phyloP scores from a whole-genome alignment of 1,140 invertebrate species.

The Papilio dardanus region DNA sequence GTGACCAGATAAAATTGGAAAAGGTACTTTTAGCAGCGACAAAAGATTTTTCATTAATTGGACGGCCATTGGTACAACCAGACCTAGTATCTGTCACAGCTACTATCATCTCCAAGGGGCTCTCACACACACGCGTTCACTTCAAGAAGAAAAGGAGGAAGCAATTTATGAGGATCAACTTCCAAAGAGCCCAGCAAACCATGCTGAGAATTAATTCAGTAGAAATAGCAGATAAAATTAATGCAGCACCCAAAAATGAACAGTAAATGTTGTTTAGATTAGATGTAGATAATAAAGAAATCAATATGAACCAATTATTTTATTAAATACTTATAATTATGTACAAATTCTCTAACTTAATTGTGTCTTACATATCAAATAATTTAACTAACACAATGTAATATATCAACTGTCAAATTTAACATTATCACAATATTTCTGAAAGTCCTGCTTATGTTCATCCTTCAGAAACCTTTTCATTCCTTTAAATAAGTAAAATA shows the following conservation, averaged over 20 bases:
- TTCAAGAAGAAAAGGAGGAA: constrained; percentile 90
- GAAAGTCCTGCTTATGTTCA: constrained; percentile 82
- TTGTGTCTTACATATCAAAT: background rate
- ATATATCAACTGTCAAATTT: constrained; percentile 51
- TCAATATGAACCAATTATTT: background rate
- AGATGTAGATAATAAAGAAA: constrained; percentile 25
- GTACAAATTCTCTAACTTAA: background rate
- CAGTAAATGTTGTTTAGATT: constrained; percentile 50
- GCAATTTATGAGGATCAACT: constrained; percentile 89
- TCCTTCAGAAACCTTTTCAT: constrained; percentile 84
- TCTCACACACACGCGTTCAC: constrained; percentile 91
- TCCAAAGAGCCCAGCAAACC: constrained; percentile 87
- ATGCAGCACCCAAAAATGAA: constrained; percentile 66
- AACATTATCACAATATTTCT: constrained; percentile 80
- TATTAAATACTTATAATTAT: background rate
- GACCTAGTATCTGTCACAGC: constrained; percentile 90
- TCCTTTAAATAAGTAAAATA: constrained; percentile 85
- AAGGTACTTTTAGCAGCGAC: constrained; percentile 93
- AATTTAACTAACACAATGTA: background rate
- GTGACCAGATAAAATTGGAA: constrained; percentile 92
- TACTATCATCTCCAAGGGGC: constrained; percentile 94
- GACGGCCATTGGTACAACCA: constrained; percentile 90
- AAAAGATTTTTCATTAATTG: constrained; percentile 93
- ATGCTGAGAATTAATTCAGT: constrained; percentile 90
- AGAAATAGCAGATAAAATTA: constrained; percentile 70